phyloP scores from a whole-genome alignment of 1,140 invertebrate genomes.

The Tribolium madens region DNA sequence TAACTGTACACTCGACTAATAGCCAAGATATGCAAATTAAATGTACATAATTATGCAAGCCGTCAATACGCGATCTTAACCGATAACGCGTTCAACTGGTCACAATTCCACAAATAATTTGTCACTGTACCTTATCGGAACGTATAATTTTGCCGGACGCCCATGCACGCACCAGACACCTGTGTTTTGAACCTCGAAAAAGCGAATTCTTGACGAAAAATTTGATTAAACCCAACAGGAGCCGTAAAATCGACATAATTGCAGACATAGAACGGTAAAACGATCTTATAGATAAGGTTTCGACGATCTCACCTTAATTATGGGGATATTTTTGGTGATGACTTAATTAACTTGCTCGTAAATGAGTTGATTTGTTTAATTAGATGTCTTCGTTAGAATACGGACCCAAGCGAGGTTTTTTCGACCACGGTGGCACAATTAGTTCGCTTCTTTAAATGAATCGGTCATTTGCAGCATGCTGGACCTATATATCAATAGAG shows the following conservation, averaged over 20 bases:
- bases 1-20: constrained; percentile 45
- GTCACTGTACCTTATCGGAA: constrained; percentile 27
- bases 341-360: neutral
- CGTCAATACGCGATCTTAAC: constrained; percentile 43
- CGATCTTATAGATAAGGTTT: neutral
- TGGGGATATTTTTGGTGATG: neutral
- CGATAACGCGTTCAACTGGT: constrained; percentile 46
- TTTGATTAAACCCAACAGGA: neutral
- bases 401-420: neutral
- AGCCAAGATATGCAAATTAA: constrained; percentile 47
- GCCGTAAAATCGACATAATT: neutral
- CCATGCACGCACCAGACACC: constrained; percentile 1
- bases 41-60: constrained; percentile 45
- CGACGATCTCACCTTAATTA: neutral
- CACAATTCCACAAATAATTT: constrained; percentile 46
- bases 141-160: constrained; percentile 25
- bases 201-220: neutral
- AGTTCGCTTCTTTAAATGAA: neutral
- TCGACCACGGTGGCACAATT: neutral
- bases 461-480: neutral
- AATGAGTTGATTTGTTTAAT: neutral
- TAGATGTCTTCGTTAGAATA: neutral
- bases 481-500: neutral
- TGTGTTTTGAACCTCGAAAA: neutral
- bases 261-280: neutral